Base-by-base conservation (phyloP, 2,888 invertebrate genomes). In the Tanytarsus gracilentus region DNA sequence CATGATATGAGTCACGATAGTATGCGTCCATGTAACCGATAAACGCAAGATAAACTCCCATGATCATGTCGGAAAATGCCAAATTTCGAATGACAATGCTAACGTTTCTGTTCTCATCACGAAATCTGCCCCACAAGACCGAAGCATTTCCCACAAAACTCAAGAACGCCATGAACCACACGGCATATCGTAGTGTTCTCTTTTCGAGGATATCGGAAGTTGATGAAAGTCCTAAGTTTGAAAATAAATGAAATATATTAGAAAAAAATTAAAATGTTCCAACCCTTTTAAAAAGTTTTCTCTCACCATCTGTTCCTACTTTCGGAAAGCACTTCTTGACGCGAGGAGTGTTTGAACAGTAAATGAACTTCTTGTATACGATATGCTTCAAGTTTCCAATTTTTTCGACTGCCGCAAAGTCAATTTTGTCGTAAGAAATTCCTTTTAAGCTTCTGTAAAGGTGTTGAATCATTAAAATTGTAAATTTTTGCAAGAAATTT, bases 71-170 rank as follows among this genome's bases (percentile, higher is more conserved):
- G 9, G 84, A 79, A 25, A 80, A 77, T 49, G 84, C 83, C 33
- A 85, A 71, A 69, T 84, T 84, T 60, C 78, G 76, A 61, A 85
- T 80, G 51, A 84, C 78, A 66, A 83, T 75, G 49, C 81, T 82
- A 1, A 83, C 76, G 0, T 79, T 78, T 50, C 76, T 75, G 68
- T 83, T 82, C 66, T 84, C 83, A 66, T 82, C 81, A 27, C 76
- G 76, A 62, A 78, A 77, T 63, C 82, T 74, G 61, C 81, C 81
- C 74, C 78, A 80, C 11, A 85, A 70, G 1, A 85, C 84, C 63
- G 82, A 70, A 1, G 76, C 67, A 66, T 85, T 85, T n/a, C 84
- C 82, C 14, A 77, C 65, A 55, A 79, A 76, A 3, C 83, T 83
- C 8, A 81, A 68, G 18, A 76, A 67, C 3, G 80, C 80, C 68